These are phyloP conservation scores for Lucinisca nassula DNA, from an alignment of 2,888 invertebrate species.

Conservation along the genomic window DNA sequence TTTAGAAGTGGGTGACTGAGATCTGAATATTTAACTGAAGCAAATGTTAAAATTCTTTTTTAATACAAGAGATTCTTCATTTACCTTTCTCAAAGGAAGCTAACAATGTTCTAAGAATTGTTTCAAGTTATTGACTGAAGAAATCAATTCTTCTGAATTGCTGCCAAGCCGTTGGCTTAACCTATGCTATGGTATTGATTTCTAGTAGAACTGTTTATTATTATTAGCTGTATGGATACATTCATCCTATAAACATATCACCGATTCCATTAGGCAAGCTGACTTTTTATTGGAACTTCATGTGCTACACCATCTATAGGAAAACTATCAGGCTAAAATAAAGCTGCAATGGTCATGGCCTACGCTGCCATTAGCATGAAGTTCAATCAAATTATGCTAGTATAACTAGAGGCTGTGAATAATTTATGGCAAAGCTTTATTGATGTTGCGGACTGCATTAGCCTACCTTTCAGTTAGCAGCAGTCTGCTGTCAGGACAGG, in stretches of 20 bases:
- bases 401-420: constrained; percentile 76
- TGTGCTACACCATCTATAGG: not conserved
- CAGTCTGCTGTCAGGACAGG: not conserved
- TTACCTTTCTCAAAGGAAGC: too few relatives aligned
- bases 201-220: constrained; percentile 68
- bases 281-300: not conserved
- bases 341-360: not conserved
- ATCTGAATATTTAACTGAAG: too few relatives aligned
- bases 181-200: constrained; percentile 56
- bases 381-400: constrained; percentile 73
- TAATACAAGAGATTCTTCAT: too few relatives aligned
- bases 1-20: too few relatives aligned
- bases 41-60: too few relatives aligned
- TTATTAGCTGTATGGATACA: constrained; percentile 64
- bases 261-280: not conserved
- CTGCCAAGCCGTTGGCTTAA: constrained; percentile 24
- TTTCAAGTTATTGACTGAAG: constrained; percentile 12
- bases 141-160: constrained; percentile 13
- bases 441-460: constrained; percentile 33
- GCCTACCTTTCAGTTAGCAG: constrained; percentile 3
- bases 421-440: constrained; percentile 74
- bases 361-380: not conserved
- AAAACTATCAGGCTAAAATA: not conserved
- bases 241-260: constrained; percentile 19
- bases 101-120: too few relatives aligned